These are phyloP conservation scores for Agonum fuliginosum DNA, from an alignment of 2,888 invertebrate species.

Conservation along the genomic window DNA sequence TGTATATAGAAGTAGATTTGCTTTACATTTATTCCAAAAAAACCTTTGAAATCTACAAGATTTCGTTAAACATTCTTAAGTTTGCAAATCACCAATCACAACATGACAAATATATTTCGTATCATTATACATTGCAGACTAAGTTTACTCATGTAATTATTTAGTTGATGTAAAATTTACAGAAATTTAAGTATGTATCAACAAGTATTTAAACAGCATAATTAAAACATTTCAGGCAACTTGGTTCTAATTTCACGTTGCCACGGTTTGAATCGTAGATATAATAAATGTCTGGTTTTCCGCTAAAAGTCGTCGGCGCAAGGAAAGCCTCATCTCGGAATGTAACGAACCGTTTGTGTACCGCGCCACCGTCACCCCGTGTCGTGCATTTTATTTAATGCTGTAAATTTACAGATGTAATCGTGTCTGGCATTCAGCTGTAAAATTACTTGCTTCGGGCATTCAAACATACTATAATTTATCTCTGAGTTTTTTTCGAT, in stretches of 20 bases:
- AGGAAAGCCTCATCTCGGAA: constrained; percentile 24
- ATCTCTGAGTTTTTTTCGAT: not conserved
- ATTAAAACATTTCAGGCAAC: constrained; percentile 1
- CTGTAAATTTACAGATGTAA: constrained; percentile 33
- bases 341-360: constrained; percentile 41
- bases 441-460: constrained; percentile 16
- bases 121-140: too few relatives aligned
- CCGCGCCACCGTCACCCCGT: too few relatives aligned
- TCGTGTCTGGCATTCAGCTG: constrained; percentile 13
- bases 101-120: too few relatives aligned
- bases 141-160: too few relatives aligned
- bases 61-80: too few relatives aligned
- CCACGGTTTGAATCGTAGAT: not conserved
- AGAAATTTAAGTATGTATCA: not conserved
- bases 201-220: constrained; percentile 12
- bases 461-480: not conserved
- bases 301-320: not conserved
- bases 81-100: too few relatives aligned
- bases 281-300: not conserved
- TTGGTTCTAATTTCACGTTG: constrained; percentile 1
- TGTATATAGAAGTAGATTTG: too few relatives aligned
- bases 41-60: too few relatives aligned
- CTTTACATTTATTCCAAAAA: too few relatives aligned
- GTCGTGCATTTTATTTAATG: constrained; percentile 10
- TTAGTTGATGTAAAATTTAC: too few relatives aligned